Conservation (phyloP, 2,888 invertebrate species). For the Papilio gigon region DNA sequence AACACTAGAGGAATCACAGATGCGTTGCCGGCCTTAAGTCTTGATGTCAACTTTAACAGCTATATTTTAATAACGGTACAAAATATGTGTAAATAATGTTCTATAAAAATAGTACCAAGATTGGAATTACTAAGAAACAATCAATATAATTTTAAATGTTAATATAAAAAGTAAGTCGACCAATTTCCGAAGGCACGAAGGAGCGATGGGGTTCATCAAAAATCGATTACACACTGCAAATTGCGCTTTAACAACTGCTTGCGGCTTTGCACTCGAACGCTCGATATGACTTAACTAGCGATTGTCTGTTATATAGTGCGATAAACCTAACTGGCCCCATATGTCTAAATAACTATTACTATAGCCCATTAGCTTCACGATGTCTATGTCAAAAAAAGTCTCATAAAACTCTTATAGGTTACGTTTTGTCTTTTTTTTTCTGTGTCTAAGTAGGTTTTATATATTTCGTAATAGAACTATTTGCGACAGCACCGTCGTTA, state of each 20-base stretch:
- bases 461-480: neutral
- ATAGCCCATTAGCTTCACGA: too few relatives aligned
- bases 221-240: constrained; percentile 75
- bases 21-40: too few relatives aligned
- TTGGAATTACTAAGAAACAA: constrained; percentile 51
- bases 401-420: too few relatives aligned
- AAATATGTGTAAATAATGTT: constrained; percentile 19
- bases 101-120: neutral
- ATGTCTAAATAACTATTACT: too few relatives aligned
- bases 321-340: neutral
- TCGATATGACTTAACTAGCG: constrained; percentile 40
- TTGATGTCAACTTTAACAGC: too few relatives aligned
- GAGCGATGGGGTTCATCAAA: constrained; percentile 66
- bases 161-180: constrained; percentile 51
- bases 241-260: constrained; percentile 69
- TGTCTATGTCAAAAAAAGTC: neutral
- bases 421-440: neutral
- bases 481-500: neutral
- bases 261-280: constrained; percentile 43
- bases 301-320: neutral
- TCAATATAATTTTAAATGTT: constrained; percentile 48
- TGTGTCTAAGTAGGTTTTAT: neutral
- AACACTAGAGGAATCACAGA: too few relatives aligned
- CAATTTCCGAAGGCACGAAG: constrained; percentile 49
- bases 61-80: neutral